Base-by-base conservation (phyloP, 2,888 invertebrate species). In the Amblyjoppa fuscipennis region DNA sequence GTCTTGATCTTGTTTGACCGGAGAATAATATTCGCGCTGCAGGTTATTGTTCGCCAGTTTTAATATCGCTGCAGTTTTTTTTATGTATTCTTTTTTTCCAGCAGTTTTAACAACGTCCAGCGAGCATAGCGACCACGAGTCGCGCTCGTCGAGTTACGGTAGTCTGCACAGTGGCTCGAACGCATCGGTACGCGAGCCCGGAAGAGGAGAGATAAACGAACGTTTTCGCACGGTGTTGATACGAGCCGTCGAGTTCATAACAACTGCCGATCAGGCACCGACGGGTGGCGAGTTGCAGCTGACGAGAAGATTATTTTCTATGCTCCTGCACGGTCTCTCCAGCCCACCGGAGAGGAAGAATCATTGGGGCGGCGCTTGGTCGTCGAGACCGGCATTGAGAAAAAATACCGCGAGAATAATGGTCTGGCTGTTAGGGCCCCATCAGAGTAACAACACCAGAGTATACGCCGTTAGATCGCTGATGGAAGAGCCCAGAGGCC, bases 191-290 rank as follows among this genome's bases (percentile, higher is more conserved):
- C 91, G 92, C 3, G 94, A 94, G 80, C 92, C 92, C 0, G 91
- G 93, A 5, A 93, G 92, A 78, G 91, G 92, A 6, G 96, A 96
- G 92, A 91, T 95, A 66, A 94, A 94, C 68, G 95, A 96, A 88
- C 94, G 96, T 11, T 96, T 96, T 88, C 94, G 95, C 66, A 92
- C 93, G 28, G 91, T 95, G 6, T 93, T 95, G 61, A 89, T 94
- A 68, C 95, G 95, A 84, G 95, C 95, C 1, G 95, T 95, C 0
- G 93, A 94, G 87, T 96, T 96, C 91, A 93, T 96, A 87, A 93
- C 93, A 76, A 91, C 92, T 20, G 91, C 91, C 2, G 91, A 91
- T 78, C 91, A 91, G 71, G 86, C 91, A 4, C 92, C 91, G 0
- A 91, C 93, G 0, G 83, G 87, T 0, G 92, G 90, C 75, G 94